These are phyloP conservation scores for Gadus macrocephalus DNA, from an alignment of 2,113 vertebrate species.

Conservation along the genomic window DNA sequence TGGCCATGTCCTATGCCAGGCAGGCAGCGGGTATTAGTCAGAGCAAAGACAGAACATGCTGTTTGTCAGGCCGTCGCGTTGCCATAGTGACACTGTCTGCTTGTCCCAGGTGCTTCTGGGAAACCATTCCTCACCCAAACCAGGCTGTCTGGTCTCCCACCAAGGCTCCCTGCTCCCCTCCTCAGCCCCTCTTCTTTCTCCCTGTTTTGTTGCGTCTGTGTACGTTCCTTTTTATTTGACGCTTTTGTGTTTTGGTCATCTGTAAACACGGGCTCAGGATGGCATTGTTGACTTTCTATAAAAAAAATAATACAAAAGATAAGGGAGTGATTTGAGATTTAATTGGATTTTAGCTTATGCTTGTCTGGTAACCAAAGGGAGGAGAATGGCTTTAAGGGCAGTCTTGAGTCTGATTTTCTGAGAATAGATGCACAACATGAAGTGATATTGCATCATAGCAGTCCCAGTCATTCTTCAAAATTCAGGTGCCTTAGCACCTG, in stretches of 20 bases:
- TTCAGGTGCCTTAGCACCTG: no score
- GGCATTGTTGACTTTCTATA: conserved; percentile 17
- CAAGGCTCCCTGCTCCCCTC: conserved; percentile 29
- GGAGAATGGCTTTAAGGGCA: no score
- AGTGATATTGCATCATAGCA: no score
- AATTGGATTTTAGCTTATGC: not conserved
- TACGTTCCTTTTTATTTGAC: not conserved
- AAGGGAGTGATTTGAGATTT: conserved; percentile 1
- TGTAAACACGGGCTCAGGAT: not conserved
- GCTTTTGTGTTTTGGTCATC: not conserved
- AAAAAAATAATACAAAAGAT: conserved; percentile 6
- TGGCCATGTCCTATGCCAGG: conserved; percentile 41
- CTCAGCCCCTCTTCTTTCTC: conserved; percentile 17
- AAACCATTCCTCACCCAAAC: conserved; percentile 65
- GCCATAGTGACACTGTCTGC: conserved; percentile 64
- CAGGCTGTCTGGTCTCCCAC: conserved; percentile 55
- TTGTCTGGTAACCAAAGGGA: no score
- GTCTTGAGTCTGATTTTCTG: no score
- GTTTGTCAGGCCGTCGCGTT: conserved; percentile 66
- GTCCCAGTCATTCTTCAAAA: no score
- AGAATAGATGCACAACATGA: no score
- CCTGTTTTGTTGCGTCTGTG: not conserved
- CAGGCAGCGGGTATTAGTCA: conserved; percentile 72
- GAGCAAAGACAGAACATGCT: conserved; percentile 68
- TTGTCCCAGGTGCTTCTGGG: conserved; percentile 69